Evolutionary conservation across 2,113 vertebrate species (phyloP), one percentile per base, ranked within the genome.

Genomic region (Syrmaticus mikado): DNA sequence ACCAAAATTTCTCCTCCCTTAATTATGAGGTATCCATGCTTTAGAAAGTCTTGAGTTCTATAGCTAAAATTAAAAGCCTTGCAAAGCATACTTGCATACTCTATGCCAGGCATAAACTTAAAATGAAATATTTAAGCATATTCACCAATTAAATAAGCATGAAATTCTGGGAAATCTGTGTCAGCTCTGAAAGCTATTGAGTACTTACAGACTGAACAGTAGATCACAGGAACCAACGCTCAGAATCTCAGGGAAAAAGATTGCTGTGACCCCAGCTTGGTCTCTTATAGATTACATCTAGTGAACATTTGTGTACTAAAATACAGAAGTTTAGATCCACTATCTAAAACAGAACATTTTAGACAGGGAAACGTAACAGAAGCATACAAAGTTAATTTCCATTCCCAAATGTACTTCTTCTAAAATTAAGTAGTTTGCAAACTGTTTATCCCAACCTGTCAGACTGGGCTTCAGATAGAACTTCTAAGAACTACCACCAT

Each of bases 211-310:
- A 84, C 74, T 21, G 11, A 92, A 48, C 17, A 82, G n/a, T 0
- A 3, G 53, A 91, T 79, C 66, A 87, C 85, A 95, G 86, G 71
- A 92, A 87, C n/a, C 58, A 82, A 48, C 67, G 62, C 66, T 92
- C 75, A 89, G 55, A 45, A 82, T 55, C 62, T 85, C 50, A 87
- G 20, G 27, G 67, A 70, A 93, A 82, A 13, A 84, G 87, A 80
- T 71, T 50, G 71, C 67, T 57, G 24, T 76, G 38, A n/a, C 87
- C 82, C 43, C 30, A 24, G 75, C 65, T n/a, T n/a, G n/a, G n/a
- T n/a, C n/a, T n/a, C 50, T 89, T 46, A 81, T 6, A 53, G 66
- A 78, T 41, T 68, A 13, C 40, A 85, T 53, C 53, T 46, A 79
- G 11, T 46, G 53, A 82, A 55, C 25, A 15, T 53, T 53, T 28